Base-by-base conservation (phyloP, 2,888 invertebrate species). In the Trilocha varians region DNA sequence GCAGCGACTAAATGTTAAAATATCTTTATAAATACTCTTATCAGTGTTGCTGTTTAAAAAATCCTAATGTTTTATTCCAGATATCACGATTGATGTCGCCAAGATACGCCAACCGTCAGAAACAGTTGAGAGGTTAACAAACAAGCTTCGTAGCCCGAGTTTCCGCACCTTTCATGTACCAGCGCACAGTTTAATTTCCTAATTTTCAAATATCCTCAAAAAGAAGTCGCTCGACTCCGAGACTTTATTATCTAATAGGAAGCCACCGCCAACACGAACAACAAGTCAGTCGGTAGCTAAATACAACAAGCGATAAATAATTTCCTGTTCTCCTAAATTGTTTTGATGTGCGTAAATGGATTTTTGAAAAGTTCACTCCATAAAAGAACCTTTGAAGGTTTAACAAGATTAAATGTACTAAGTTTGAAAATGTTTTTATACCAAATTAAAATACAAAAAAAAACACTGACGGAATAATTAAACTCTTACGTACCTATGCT, bases 241-340 rank as follows among this genome's bases (percentile, higher is more conserved):
- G 72, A 77, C 68, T 79, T 77, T 71, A 78, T 83, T 75, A 79
- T 78, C 73, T 60, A 78, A 83, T 82, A 80, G 84, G 84, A 84
- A 83, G 76, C 70, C 55, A 57, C 62, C 69, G 71, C 67, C 71
- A 69, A 60, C 67, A 53, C 60, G 62, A 69, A 69, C 65, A 71
- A 71, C 69, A 69, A 69, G 57, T 59, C 55, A 48, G 54, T 53
- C 53, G 55, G 55, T 56, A 62, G 53, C 55, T 66, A 62, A 55
- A 61, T 25, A 73, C 68, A 73, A 76, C 71, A 72, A n/a, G 70
- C 67, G 70, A 62, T 64, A 64, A 58, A 77, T 74, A 80, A 82
- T 83, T 82, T 83, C 82, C 82, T 79, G 78, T 76, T 72, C 66
- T 62, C 70, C 70, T 71, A 69, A 78, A 78, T 72, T 65, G 66